Base-by-base conservation (phyloP, 1,140 invertebrate genomes). In the Copidosoma floridanum region DNA sequence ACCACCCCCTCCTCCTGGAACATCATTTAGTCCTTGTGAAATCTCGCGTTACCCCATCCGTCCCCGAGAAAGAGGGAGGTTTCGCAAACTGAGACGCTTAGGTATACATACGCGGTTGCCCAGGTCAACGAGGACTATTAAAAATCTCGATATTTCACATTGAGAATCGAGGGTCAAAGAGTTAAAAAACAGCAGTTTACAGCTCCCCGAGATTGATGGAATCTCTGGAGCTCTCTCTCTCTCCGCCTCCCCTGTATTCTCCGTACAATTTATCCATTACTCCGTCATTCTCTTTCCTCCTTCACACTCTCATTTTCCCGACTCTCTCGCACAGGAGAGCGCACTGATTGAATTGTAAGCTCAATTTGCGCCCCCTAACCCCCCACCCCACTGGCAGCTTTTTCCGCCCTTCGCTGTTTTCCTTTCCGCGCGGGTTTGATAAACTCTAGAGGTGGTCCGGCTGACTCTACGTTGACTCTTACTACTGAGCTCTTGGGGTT, bases 1-100 rank as follows among this genome's bases (percentile, higher is more conserved):
- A 69, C 65, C 57, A 29, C 50, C n/a, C n/a, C n/a, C 20, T 67
- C 62, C 6, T 8, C 59, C 70, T 65, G 63, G 69, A 76, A 76
- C 66, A 68, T 74, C 66, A 70, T 75, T 76, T 76, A 74, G 76
- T 72, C 69, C n/a, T n/a, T n/a, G n/a, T n/a, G n/a, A 77, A 72
- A 79, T 77, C 71, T 75, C 68, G 63, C 68, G 65, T 69, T 71
- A 69, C 71, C 69, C 68, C 64, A 6, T 32, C 29, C n/a, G n/a
- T n/a, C 18, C 41, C 21, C 4, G 37, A 41, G 38, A 43, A 21
- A 43, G 18, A 21, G 8, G 8, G 44, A 61, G 51, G 37, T 52
- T 52, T 53, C 41, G 20, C 57, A 40, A 43, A 14, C 37, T 50
- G 10, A n/a, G 46, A 29, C 54, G n/a, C n/a, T n/a, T n/a, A n/a